These are phyloP conservation scores for Cheilosia variabilis DNA, from an alignment of 2,888 invertebrate genomes.

Conservation along the genomic window DNA sequence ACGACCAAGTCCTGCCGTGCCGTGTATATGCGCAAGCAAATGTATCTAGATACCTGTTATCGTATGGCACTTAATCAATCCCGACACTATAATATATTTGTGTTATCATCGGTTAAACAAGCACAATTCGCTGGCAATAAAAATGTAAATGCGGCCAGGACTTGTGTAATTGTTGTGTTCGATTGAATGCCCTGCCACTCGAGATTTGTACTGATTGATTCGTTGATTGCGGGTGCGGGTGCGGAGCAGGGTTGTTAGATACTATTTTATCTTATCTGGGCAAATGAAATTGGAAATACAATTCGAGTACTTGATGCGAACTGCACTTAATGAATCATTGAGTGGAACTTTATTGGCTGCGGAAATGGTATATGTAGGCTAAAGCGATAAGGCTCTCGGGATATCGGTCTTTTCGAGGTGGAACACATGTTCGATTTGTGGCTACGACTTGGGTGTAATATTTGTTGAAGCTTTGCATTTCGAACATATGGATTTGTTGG, in stretches of 20 bases:
- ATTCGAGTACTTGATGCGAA: constrained; percentile 31
- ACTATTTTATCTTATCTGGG: constrained; percentile 36
- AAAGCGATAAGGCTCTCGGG: constrained; percentile 20
- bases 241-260: not conserved
- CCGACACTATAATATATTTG: not conserved
- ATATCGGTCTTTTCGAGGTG: not conserved
- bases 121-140: constrained; percentile 61
- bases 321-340: constrained; percentile 43
- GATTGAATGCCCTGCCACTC: constrained; percentile 59
- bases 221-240: constrained; percentile 2
- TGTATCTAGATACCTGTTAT: constrained; percentile 56
- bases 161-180: constrained; percentile 67
- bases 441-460: not conserved
- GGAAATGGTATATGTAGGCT: constrained; percentile 18
- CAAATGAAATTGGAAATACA: constrained; percentile 58
- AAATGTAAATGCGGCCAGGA: constrained; percentile 65
- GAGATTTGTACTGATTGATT: constrained; percentile 59
- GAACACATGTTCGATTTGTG: constrained; percentile 53
- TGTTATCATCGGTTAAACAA: constrained; percentile 21
- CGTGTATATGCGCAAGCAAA: constrained; percentile 31
- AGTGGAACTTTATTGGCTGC: not conserved
- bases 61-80: constrained; percentile 24
- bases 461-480: constrained; percentile 9
- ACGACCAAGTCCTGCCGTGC: constrained; percentile 6
- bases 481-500: constrained; percentile 35